Evolutionary conservation across 2,797 vertebrate genomes (phyloP), one percentile per base, ranked within the genome.

Genomic region (Pygocentrus nattereri): DNA sequence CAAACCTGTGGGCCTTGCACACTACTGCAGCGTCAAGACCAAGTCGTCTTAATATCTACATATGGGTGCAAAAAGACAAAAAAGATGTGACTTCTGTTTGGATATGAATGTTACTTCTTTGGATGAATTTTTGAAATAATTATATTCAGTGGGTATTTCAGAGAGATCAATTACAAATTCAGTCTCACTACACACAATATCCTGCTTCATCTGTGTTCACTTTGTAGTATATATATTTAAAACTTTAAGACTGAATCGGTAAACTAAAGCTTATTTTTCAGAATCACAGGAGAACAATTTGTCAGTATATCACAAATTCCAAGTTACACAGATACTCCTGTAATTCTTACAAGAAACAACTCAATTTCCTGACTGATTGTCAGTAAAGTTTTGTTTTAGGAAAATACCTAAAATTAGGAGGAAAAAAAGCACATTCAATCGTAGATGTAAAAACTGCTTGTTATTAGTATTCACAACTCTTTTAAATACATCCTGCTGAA

Each of bases 211-310:
- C 44, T 16, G 19, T 56, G n/a, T 73, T 34, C 30, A 11, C 30
- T 30, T 30, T 54, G 19, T 21, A 56, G 19, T 73, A 34, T 56
- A 54, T n/a, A 21, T n/a, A n/a, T n/a, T n/a, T 19, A 73, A 54
- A 73, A 34, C 30, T n/a, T 73, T 73, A 56, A 56, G 70, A 56
- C 70, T 73, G 56, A 56, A 50, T 54, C 71, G 6, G 25, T 18
- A 59, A 58, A 58, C 19, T 16, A n/a, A 41, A 74, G 54, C 54
- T 74, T 74, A 59, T 74, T 30, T 15, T 44, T 59, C 72, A 59
- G 54, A 74, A 44, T 31, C 72, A 74, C 52, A 27, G 34, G 54
- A 59, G n/a, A 74, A 59, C 13, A 61, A 61, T 44, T 44, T 34
- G 47, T 44, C 72, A 44, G 56, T 58, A 41, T 18, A 58, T 4